phyloP scores from a whole-genome alignment of 2,113 vertebrate genomes.

The Lamprologus ornatipinnis region DNA sequence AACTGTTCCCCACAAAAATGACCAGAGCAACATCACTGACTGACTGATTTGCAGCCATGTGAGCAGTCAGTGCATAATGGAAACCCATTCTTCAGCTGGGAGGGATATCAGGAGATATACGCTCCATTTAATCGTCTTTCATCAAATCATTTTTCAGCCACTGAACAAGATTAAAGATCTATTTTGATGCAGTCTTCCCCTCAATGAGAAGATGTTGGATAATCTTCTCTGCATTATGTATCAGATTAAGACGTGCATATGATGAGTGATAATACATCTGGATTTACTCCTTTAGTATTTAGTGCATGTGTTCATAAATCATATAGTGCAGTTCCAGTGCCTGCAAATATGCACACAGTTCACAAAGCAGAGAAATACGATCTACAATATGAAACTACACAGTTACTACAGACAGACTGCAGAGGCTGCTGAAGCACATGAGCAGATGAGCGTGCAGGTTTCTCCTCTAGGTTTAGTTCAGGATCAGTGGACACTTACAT shows the following conservation, averaged over 20 bases:
- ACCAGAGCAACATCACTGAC: not conserved
- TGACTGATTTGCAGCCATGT: not conserved
- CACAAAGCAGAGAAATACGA: not conserved
- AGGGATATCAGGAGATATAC: not conserved
- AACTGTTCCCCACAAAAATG: not conserved
- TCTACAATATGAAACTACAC: not conserved
- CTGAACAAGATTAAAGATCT: not conserved
- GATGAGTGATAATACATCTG: not conserved
- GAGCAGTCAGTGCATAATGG: not conserved
- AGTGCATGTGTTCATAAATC: not conserved
- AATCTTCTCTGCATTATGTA: conserved; percentile 10
- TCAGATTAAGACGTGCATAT: conserved; percentile 17
- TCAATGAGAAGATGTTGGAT: not conserved
- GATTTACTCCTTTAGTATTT: not conserved
- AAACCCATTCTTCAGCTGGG: not conserved
- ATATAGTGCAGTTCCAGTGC: not conserved
- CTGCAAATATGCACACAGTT: not conserved
- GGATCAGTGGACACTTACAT: conserved; percentile 1
- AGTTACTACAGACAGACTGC: not conserved
- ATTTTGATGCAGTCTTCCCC: not conserved
- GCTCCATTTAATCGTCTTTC: not conserved
- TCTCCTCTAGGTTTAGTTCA: conserved; percentile 11
- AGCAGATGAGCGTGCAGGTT: not conserved
- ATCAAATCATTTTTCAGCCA: not conserved
- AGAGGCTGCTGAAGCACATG: not conserved